Evolutionary conservation across 2,888 invertebrate species (phyloP), one percentile per base, ranked within the genome.

Genomic region (Portevinia maculata): DNA sequence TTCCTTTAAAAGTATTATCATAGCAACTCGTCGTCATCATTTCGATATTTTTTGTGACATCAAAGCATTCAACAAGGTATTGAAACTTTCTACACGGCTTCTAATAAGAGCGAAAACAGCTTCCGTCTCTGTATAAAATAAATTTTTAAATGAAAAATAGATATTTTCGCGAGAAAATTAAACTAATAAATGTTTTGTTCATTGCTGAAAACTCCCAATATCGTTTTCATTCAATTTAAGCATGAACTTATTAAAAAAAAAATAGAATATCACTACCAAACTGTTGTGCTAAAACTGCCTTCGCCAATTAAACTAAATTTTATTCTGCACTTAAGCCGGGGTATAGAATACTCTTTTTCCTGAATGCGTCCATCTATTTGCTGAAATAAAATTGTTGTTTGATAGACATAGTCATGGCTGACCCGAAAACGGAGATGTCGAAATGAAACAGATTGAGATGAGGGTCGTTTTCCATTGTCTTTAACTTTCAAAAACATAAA

Each of bases 401-500:
- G 39, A 39, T 39, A 13, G 39, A 15, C 39, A 13, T 15, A 39
- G 13, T 13, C 13, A 15, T 7, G 7, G 39, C 39, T 39, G 39
- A n/a, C 15, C 39, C 39, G 7, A 39, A 39, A 39, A 15, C 13
- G 39, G 7, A 13, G 15, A 39, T 39, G 39, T 6, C 24, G 11
- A 48, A 62, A 62, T 48, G 13, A 15, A 48, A 17, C 21, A 21
- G 15, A n/a, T n/a, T n/a, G 11, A 24, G 19, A 50, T 28, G 32
- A 37, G 34, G 62, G 62, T 50, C 48, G 24, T 21, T 19, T 48
- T 34, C 21, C 48, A 62, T 62, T 37, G 62, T 37, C 24, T 37
- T 62, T 15, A 1, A 48, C 48, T 50, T 62, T 62, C 15, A 1
- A 8, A 50, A 50, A 37, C 11, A 28, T 28, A 55, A 6, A 15